phyloP scores from a whole-genome alignment of 1,140 invertebrate species.

The Bombus picipes region DNA sequence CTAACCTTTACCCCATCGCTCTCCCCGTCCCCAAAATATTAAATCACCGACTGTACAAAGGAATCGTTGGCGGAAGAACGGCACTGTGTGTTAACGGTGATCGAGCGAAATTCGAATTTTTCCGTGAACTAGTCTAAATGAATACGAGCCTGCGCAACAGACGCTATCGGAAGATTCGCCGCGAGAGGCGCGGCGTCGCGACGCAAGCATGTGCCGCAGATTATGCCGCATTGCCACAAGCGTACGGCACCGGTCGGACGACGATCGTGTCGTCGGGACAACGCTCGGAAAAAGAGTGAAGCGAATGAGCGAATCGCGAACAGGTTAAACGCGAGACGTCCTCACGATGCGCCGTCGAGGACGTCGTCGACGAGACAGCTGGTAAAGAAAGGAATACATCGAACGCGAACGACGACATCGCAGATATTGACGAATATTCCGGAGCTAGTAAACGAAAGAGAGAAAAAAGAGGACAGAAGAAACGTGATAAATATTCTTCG shows the following conservation, averaged over 20 bases:
- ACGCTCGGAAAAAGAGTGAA: not conserved
- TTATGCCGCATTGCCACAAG: slow-evolving; percentile 74
- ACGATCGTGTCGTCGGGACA: not conserved
- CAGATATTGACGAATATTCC: no score
- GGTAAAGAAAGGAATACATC: not conserved
- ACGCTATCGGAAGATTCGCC: slow-evolving; percentile 21
- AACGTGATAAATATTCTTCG: not conserved
- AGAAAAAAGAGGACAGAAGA: not conserved
- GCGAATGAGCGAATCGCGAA: slow-evolving; percentile 13
- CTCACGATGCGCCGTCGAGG: slow-evolving; percentile 39
- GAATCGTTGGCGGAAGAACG: not conserved
- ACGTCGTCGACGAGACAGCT: slow-evolving; percentile 13
- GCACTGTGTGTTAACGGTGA: no score
- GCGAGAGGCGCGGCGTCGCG: slow-evolving; percentile 67
- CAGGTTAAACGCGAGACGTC: not conserved
- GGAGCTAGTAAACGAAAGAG: not conserved
- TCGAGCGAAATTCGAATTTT: slow-evolving; percentile 24
- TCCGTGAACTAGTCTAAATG: not conserved
- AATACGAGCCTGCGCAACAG: slow-evolving; percentile 19
- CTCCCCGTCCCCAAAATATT: not conserved
- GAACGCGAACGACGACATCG: not conserved
- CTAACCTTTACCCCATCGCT: not conserved
- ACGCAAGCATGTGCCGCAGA: slow-evolving; percentile 68
- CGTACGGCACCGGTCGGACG: slow-evolving; percentile 45
- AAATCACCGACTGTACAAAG: not conserved